Percentiles rank a stretch among this genome's conserved stretches.
Evolutionary conservation across 2,113 vertebrate genomes (phyloP).

Genomic region (Aviceda subcristata): DNA sequence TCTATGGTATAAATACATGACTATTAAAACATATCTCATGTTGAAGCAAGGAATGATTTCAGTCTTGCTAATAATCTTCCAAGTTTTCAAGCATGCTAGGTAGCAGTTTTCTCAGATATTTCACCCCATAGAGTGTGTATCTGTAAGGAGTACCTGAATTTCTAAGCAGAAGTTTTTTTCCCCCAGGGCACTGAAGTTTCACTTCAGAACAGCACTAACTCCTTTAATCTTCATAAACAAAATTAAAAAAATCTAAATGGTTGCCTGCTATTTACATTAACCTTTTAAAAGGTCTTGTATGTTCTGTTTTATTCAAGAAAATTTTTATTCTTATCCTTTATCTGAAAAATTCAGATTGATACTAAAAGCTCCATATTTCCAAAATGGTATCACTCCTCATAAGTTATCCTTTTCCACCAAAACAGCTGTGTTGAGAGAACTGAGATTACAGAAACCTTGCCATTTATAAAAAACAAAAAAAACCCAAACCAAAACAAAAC

Average conservation of each 20-base stretch:
- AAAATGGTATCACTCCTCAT: not conserved
- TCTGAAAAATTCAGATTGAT: conserved; percentile 10
- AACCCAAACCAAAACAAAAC: too few species aligned
- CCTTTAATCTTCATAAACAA: conserved; percentile 35
- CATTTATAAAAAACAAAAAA: not conserved
- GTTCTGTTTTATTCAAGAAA: not conserved
- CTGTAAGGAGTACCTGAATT: not conserved
- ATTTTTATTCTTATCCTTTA: not conserved
- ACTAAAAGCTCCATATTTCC: conserved; percentile 20
- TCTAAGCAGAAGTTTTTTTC: not conserved
- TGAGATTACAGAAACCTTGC: not conserved
- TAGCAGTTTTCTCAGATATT: not conserved
- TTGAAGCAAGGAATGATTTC: not conserved
- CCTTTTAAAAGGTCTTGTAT: conserved; percentile 2
- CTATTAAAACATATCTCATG: not conserved
- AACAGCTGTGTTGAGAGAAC: not conserved
- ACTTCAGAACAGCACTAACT: not conserved
- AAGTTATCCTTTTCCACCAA: not conserved
- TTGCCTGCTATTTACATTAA: conserved; percentile 4
- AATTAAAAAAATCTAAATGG: not conserved
- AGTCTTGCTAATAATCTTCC: not conserved
- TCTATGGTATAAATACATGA: not conserved
- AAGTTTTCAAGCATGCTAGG: not conserved
- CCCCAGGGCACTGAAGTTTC: not conserved
- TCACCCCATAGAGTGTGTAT: not conserved